Evolutionary conservation across 2,888 invertebrate genomes (phyloP), one percentile per base, ranked within the genome.

Genomic region (Caprella mutica): DNA sequence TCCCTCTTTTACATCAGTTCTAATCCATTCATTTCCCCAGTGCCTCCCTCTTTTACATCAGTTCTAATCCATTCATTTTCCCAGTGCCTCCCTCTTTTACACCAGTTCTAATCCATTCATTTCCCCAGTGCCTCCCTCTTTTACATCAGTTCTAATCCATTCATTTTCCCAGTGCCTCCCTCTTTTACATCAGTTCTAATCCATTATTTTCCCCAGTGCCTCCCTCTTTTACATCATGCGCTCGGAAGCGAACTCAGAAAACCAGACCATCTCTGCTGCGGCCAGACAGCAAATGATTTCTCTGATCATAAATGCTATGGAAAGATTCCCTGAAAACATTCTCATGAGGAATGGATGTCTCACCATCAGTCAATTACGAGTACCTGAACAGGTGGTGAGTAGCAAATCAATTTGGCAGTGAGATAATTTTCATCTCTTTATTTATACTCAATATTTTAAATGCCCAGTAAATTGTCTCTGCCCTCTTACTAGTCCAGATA

Each of bases 281-380:
- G 76, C 88, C 60, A 87, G 87, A 70, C 78, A 81, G 69, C 81
- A 83, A 68, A 86, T 92, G 59, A 86, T 93, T 55, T 81, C 82
- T 1, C 83, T 86, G 0, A 75, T 93, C 53, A 76, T 94, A 33
- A 85, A 89, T 70, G 92, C 86, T 19, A 93, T 94, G 92, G 85
- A 85, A 67, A 80, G 81, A 54, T 88, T 91, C 70, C 78, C 82
- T 61, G 91, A 93, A 71, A 85, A 87, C 67, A 91, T 88, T 26
- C 92, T 96, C 91, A 86, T 96, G 81, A 78, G 94, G 55, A 96
- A 97, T 74, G 93, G 93, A 52, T 94, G 94, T 73, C 78, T 96
- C 59, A 92, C 92, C 0, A 77, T 96, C 38, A 93, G 92, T 70
- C 91, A 93, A 74, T 92, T 94, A 72, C 87, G 85, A 72, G 91